Percentiles rank a stretch among this genome's conserved stretches.
phyloP scores from a whole-genome alignment of 2,797 vertebrate species.

The Coregonus sp. region DNA sequence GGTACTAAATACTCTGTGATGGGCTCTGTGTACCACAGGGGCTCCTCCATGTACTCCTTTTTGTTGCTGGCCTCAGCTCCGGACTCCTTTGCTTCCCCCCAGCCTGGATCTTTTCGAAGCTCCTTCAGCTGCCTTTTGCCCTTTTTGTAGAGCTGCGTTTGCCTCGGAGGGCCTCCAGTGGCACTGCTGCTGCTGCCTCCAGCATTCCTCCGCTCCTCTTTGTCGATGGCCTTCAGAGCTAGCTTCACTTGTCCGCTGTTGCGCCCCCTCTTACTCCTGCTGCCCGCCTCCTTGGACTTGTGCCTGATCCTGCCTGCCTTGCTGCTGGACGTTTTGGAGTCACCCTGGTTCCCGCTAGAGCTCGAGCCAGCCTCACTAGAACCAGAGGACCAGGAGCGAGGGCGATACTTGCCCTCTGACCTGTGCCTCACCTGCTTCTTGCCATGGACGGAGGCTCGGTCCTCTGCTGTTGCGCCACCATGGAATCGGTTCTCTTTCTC shows the following conservation, averaged over 20 bases:
- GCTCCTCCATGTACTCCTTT: slow-evolving; percentile 96
- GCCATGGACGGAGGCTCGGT: slow-evolving; percentile 75
- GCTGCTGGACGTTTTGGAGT: slow-evolving; percentile 76
- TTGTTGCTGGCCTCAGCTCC: slow-evolving; percentile 81
- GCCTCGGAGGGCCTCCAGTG: slow-evolving; percentile 74
- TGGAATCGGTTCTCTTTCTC: slow-evolving; percentile 89
- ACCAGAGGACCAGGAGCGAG: slow-evolving; percentile 96
- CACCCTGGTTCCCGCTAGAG: slow-evolving; percentile 91
- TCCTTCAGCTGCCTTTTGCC: slow-evolving; percentile 89
- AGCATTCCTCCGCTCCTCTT: slow-evolving; percentile 77
- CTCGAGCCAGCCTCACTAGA: slow-evolving; percentile 97
- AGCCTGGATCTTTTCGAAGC: slow-evolving; percentile 81
- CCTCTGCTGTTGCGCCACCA: slow-evolving; percentile 72
- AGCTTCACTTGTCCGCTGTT: slow-evolving; percentile 83
- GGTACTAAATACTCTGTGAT: slow-evolving; percentile 96
- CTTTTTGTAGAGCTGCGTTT: slow-evolving; percentile 87
- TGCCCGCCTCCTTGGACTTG: slow-evolving; percentile 86
- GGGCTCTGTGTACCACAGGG: slow-evolving; percentile 98
- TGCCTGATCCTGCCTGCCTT: slow-evolving; percentile 88
- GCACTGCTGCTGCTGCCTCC: slow-evolving; percentile 77
- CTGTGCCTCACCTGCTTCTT: slow-evolving; percentile 88
- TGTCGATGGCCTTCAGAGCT: slow-evolving; percentile 81
- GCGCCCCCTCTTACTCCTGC: slow-evolving; percentile 84
- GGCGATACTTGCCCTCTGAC: slow-evolving; percentile 86
- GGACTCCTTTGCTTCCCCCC: slow-evolving; percentile 80